These are phyloP conservation scores for Chaenodraco wilsoni DNA, from an alignment of 2,797 vertebrate genomes.

Conservation along the genomic window DNA sequence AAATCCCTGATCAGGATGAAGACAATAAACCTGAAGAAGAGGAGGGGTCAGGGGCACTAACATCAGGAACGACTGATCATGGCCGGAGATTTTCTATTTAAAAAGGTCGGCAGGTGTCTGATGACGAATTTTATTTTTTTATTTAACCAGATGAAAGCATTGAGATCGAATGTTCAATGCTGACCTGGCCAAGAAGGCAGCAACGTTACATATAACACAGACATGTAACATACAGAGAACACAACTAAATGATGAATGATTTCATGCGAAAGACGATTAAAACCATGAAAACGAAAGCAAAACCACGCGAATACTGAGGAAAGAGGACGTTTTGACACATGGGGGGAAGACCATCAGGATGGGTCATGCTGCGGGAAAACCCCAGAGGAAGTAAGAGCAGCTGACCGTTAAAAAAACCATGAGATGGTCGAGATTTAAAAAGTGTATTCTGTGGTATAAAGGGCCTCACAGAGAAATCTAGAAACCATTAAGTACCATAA, in stretches of 20 bases:
- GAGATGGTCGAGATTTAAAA: too few species aligned
- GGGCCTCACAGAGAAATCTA: background rate
- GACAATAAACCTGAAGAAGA: background rate
- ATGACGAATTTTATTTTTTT: too few species aligned
- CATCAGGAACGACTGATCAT: slow-evolving; percentile 1
- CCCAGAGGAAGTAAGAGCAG: slow-evolving; percentile 20
- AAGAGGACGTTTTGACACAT: slow-evolving; percentile 36
- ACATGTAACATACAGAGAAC: too few species aligned
- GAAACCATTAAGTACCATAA: background rate
- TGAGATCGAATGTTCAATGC: too few species aligned
- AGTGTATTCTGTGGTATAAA: too few species aligned
- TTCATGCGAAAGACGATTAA: background rate
- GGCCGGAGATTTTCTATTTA: background rate
- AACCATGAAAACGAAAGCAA: background rate
- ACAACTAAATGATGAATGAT: background rate
- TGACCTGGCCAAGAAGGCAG: too few species aligned
- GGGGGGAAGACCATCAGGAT: background rate
- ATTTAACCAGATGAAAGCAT: too few species aligned
- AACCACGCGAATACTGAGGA: slow-evolving; percentile 15
- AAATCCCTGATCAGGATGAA: background rate
- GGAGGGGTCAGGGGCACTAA: background rate
- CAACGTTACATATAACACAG: too few species aligned
- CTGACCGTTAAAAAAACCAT: slow-evolving; percentile 21
- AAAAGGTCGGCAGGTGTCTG: too few species aligned
- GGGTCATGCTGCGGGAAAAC: slow-evolving; percentile 16